phyloP scores from a whole-genome alignment of 1,140 invertebrate species.

The Trichogramma pretiosum region DNA sequence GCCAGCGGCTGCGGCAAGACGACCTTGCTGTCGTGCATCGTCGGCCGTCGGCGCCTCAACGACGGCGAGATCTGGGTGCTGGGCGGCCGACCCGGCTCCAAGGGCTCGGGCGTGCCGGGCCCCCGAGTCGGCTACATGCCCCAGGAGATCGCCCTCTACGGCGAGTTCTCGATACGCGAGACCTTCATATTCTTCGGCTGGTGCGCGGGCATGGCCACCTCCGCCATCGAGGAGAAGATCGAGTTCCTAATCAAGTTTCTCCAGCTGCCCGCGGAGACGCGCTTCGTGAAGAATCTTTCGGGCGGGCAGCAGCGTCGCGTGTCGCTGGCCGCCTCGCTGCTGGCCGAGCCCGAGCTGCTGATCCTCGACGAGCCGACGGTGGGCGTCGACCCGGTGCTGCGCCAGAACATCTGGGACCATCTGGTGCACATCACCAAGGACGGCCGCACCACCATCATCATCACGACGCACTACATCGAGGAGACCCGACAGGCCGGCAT shows the following conservation, averaged over 20 bases:
- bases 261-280: slow-evolving; percentile 49
- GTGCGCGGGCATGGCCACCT: slow-evolving; percentile 69
- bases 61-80: slow-evolving; percentile 75
- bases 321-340: slow-evolving; percentile 75
- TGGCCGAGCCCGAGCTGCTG: slow-evolving; percentile 82
- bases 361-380: slow-evolving; percentile 93
- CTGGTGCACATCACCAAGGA: slow-evolving; percentile 78
- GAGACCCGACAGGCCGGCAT: slow-evolving; percentile 85
- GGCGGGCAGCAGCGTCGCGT: slow-evolving; percentile 85
- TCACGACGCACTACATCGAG: slow-evolving; percentile 97
- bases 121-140: slow-evolving; percentile 56
- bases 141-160: slow-evolving; percentile 83
- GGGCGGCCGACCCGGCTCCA: slow-evolving; percentile 71
- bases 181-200: slow-evolving; percentile 87
- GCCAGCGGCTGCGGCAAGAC: slow-evolving; percentile 80
- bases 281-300: slow-evolving; percentile 75
- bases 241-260: slow-evolving; percentile 70
- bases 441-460: slow-evolving; percentile 85
- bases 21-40: slow-evolving; percentile 74
- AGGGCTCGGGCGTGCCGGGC: slow-evolving; percentile 63
- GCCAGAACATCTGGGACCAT: slow-evolving; percentile 93
- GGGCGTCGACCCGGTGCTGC: slow-evolving; percentile 86
- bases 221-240: slow-evolving; percentile 64
- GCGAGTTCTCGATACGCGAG: slow-evolving; percentile 83
- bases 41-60: slow-evolving; percentile 67